Evolutionary conservation across 2,797 vertebrate genomes (phyloP).

Genomic region (Peromyscus nudipes): DNA sequence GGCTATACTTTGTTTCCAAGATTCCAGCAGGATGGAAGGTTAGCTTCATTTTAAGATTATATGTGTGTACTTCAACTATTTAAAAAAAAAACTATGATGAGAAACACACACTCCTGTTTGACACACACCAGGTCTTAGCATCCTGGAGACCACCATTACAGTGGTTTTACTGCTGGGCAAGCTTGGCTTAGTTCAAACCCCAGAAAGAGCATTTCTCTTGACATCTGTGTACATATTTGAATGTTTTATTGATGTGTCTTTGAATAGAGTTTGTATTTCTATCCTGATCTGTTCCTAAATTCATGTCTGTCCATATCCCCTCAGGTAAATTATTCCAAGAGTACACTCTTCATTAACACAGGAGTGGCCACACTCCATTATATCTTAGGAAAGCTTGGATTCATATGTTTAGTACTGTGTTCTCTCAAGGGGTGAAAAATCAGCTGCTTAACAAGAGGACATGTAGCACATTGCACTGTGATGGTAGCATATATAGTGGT

Average conservation of each 20-base stretch:
- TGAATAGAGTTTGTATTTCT: constrained; percentile 34
- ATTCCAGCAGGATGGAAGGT: neutral
- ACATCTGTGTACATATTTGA: neutral
- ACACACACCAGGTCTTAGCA: constrained; percentile 10
- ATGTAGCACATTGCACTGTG: neutral
- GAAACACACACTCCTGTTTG: constrained; percentile 47
- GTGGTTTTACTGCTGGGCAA: neutral
- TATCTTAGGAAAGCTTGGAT: neutral
- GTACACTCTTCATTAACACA: neutral
- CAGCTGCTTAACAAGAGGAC: neutral
- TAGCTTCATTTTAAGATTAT: constrained; percentile 1
- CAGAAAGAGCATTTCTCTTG: constrained; percentile 50
- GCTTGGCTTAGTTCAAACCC: neutral
- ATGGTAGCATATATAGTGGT: neutral
- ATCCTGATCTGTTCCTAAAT: neutral
- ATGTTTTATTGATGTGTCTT: constrained; percentile 14
- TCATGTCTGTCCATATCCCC: neutral
- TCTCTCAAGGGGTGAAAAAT: neutral
- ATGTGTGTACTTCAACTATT: neutral
- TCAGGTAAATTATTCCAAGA: neutral
- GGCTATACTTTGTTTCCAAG: neutral
- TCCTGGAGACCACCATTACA: neutral
- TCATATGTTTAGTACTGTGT: neutral
- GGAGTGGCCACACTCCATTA: neutral
- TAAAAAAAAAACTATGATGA: constrained; percentile 42